A percentile compares a stretch with the other conserved stretches of the same genome.
Conservation (phyloP, 2,797 vertebrate species). For the Sciurus vulgaris region DNA sequence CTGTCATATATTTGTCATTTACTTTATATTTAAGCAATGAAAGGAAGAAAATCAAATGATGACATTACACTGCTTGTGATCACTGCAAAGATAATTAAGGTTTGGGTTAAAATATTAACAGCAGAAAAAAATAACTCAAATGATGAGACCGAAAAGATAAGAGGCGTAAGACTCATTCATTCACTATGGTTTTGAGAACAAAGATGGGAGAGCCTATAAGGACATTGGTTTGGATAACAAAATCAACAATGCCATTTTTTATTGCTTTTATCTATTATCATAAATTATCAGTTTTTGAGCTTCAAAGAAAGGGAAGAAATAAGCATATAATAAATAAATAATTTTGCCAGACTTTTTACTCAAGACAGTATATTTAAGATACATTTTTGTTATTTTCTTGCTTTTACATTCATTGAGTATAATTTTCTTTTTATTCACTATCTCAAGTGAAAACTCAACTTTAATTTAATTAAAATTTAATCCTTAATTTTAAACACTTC, state of each 20-base stretch:
- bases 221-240: background rate
- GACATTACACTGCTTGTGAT: background rate
- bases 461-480: background rate
- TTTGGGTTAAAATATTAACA: background rate
- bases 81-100: background rate
- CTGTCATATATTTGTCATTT: background rate
- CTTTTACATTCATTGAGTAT: background rate
- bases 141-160: fast-evolving
- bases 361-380: background rate
- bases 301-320: background rate
- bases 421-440: background rate
- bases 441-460: background rate
- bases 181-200: background rate
- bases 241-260: background rate
- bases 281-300: background rate
- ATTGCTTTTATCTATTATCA: background rate
- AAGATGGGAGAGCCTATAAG: background rate
- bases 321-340: background rate
- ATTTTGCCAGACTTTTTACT: background rate
- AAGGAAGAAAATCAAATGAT: background rate
- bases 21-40: background rate
- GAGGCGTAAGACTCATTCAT: background rate
- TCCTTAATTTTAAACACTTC: background rate
- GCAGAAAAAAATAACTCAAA: background rate
- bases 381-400: background rate